Conservation (phyloP, 2,113 vertebrate genomes). For the Noctilio leporinus region DNA sequence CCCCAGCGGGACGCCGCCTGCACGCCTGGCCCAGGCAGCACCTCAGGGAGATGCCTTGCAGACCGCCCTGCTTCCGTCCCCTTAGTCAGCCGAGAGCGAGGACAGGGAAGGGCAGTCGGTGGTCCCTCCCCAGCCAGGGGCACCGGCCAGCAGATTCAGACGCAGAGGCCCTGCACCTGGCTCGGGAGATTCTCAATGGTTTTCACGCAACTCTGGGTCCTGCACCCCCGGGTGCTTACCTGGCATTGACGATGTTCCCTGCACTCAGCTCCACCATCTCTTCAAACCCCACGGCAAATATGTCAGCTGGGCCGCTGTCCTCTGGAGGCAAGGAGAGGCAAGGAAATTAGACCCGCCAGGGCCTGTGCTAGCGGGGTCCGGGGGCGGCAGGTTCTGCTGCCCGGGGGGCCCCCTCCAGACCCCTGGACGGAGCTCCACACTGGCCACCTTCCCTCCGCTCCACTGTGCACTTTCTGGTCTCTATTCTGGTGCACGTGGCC, state of each 20-base stretch:
- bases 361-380: accelerated
- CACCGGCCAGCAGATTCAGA: not conserved
- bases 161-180: not conserved
- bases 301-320: slow-evolving; percentile 77
- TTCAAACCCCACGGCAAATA: slow-evolving; percentile 87
- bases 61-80: not conserved
- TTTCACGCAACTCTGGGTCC: not conserved
- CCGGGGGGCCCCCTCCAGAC: accelerated
- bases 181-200: not conserved
- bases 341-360: not conserved
- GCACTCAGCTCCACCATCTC: slow-evolving; percentile 87
- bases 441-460: accelerated
- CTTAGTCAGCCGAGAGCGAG: not conserved
- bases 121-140: accelerated
- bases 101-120: accelerated
- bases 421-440: accelerated
- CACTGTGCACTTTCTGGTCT: not conserved
- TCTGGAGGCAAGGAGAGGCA: slow-evolving; percentile 41
- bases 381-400: not conserved
- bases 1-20: accelerated
- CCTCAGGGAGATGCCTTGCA: not conserved
- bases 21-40: accelerated
- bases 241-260: slow-evolving; percentile 86
- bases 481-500: accelerated
- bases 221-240: slow-evolving; percentile 59